A percentile compares a stretch with the other conserved stretches of the same genome.
phyloP scores from a whole-genome alignment of 2,113 vertebrate genomes.

The Myotis lucifugus region DNA sequence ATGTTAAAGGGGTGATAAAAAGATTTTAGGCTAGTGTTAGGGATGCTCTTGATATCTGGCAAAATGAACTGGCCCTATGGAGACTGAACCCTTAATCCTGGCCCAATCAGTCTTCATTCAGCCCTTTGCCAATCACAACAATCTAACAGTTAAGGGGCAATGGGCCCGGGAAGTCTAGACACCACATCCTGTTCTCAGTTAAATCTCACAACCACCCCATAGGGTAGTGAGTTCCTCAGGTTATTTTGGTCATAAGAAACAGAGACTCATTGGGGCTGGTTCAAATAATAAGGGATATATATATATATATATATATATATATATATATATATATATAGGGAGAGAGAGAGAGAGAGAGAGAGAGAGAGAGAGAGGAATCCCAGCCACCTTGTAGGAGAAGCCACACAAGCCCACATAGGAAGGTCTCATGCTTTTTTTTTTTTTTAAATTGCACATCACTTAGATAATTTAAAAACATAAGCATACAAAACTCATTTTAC shows the following conservation, averaged over 20 bases:
- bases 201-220: background rate
- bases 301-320: no score
- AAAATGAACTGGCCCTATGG: background rate
- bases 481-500: background rate
- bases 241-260: conserved; percentile 36
- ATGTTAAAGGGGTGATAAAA: background rate
- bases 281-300: background rate
- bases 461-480: conserved; percentile 32
- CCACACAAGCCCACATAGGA: background rate
- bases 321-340: no score
- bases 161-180: background rate
- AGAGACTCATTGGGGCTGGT: background rate
- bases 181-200: background rate
- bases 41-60: background rate
- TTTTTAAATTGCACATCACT: background rate
- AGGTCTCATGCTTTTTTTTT: background rate
- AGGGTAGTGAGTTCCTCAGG: background rate
- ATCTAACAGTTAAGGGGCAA: background rate
- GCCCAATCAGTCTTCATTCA: conserved; percentile 1
- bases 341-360: no score
- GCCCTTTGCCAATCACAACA: background rate
- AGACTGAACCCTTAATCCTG: conserved; percentile 6
- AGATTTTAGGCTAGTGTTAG: background rate
- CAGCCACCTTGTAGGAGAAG: background rate
- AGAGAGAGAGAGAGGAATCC: background rate